A percentile compares a stretch with the other conserved stretches of the same genome.
Evolutionary conservation across 2,113 vertebrate genomes (phyloP).

Genomic region (Neotoma lepida): DNA sequence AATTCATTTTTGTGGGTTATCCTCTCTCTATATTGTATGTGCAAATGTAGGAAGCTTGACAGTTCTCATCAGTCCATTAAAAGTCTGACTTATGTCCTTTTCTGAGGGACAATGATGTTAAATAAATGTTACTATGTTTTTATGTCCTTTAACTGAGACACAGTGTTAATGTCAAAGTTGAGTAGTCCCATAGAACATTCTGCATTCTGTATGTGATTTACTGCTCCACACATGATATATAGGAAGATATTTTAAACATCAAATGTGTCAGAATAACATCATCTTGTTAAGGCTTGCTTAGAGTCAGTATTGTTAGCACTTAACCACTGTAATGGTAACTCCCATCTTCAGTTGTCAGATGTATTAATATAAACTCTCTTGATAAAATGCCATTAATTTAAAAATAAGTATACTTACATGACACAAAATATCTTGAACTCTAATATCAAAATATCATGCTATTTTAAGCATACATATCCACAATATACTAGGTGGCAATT

Average conservation of each 20-base stretch:
- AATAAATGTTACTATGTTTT: conserved; percentile 58
- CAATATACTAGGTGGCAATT: not conserved
- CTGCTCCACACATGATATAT: conserved; percentile 27
- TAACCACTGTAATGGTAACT: conserved; percentile 59
- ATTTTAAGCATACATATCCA: not conserved
- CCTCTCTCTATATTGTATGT: conserved; percentile 59
- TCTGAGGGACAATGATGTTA: not conserved
- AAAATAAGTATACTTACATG: conserved; percentile 24
- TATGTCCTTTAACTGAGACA: conserved; percentile 46
- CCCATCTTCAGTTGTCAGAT: conserved; percentile 55
- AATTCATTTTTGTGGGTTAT: conserved; percentile 65
- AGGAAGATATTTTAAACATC: conserved; percentile 38
- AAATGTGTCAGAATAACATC: conserved; percentile 42
- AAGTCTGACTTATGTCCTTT: conserved; percentile 51
- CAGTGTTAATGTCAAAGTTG: conserved; percentile 56
- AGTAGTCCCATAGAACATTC: conserved; percentile 42
- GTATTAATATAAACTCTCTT: conserved; percentile 13
- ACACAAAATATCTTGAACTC: conserved; percentile 45
- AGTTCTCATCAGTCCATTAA: conserved; percentile 68
- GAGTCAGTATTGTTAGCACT: conserved; percentile 11
- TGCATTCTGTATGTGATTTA: conserved; percentile 39
- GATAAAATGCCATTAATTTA: conserved; percentile 45
- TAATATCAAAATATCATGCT: conserved; percentile 53
- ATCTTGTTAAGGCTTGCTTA: conserved; percentile 30
- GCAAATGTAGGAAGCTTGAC: conserved; percentile 62